phyloP scores from a whole-genome alignment of 2,113 vertebrate genomes.

The Mohoua ochrocephala region DNA sequence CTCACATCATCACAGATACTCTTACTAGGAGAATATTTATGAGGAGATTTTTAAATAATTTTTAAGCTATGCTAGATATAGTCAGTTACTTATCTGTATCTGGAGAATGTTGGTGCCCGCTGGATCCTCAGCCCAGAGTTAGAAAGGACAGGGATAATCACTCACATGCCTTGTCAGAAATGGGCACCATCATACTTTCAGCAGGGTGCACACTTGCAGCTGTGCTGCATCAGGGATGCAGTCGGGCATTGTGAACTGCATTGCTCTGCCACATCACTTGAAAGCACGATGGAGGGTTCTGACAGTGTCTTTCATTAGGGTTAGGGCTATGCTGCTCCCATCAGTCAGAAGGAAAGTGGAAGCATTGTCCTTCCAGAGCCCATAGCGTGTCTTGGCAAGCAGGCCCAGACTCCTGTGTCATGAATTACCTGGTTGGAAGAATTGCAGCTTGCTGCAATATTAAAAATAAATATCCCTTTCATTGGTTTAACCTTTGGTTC shows the following conservation, averaged over 20 bases:
- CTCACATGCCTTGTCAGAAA: neutral
- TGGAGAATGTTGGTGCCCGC: neutral
- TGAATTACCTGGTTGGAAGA: neutral
- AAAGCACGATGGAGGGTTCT: neutral
- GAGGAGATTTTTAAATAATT: neutral
- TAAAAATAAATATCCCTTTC: neutral
- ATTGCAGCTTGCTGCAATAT: neutral
- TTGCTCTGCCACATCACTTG: neutral
- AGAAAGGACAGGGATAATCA: neutral
- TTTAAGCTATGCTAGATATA: neutral
- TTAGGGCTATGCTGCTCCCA: neutral
- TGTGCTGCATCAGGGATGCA: neutral
- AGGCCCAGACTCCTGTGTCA: neutral
- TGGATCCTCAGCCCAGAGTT: neutral
- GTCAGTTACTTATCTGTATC: neutral
- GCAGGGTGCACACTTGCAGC: neutral
- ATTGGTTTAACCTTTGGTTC: neutral
- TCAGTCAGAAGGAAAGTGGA: neutral
- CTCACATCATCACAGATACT: neutral
- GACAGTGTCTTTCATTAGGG: neutral
- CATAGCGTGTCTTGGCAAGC: neutral
- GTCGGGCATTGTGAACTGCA: neutral
- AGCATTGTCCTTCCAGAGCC: neutral
- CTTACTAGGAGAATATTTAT: neutral
- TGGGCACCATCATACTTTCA: neutral